Evolutionary conservation across 2,888 invertebrate genomes (phyloP).

Genomic region (Nomada ferruginata): DNA sequence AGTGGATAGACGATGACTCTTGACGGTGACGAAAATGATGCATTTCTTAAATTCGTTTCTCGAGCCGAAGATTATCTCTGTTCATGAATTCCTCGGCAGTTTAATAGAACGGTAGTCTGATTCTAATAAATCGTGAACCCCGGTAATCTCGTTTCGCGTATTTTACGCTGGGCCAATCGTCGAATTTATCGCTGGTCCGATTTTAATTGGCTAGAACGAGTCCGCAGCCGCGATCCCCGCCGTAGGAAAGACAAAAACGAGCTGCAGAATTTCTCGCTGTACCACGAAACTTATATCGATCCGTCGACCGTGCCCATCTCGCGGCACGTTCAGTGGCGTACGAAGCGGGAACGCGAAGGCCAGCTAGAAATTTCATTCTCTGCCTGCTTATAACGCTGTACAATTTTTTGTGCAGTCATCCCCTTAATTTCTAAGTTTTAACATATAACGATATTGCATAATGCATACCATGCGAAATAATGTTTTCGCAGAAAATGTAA

Average conservation of each 20-base stretch:
- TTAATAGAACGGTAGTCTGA: not conserved
- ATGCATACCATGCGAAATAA: too few relatives aligned
- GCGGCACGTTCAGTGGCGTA: conserved; percentile 46
- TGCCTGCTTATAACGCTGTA: too few relatives aligned
- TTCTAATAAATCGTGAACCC: conserved; percentile 2
- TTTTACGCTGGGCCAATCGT: conserved; percentile 13
- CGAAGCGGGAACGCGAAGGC: not conserved
- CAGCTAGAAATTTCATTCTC: not conserved
- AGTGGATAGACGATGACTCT: too few relatives aligned
- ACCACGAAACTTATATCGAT: conserved; percentile 58
- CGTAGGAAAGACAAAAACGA: conserved; percentile 29
- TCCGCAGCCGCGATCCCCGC: conserved; percentile 1
- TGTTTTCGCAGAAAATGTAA: too few relatives aligned
- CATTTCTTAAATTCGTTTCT: not conserved
- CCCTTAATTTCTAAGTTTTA: too few relatives aligned
- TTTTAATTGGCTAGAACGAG: conserved; percentile 62
- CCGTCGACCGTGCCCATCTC: conserved; percentile 40
- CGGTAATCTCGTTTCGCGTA: conserved; percentile 14
- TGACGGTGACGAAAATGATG: too few relatives aligned
- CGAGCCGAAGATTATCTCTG: not conserved
- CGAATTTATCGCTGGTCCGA: conserved; percentile 56
- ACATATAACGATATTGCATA: too few relatives aligned
- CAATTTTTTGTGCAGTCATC: too few relatives aligned
- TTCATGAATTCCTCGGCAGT: not conserved
- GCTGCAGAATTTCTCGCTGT: conserved; percentile 52